Conservation (phyloP, 2,888 invertebrate species). For the Falcaria lacertinaria region DNA sequence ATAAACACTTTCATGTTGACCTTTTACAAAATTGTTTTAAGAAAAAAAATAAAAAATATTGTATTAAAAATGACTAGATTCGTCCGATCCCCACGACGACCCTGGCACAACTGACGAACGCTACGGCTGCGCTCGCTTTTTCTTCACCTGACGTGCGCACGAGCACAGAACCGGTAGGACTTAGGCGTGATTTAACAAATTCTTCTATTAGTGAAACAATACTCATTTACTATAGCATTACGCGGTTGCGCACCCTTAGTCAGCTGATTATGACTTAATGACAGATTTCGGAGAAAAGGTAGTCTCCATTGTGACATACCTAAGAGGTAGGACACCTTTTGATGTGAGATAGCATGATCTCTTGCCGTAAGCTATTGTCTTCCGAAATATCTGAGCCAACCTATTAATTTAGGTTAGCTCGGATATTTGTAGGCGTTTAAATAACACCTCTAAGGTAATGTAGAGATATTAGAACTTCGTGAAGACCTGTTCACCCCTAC, state of each 20-base stretch:
- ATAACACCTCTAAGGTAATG: too few species aligned
- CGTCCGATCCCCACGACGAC: conserved; percentile 68
- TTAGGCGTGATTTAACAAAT: conserved; percentile 64
- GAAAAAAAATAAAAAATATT: conserved; percentile 38
- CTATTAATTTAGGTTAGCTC: too few species aligned
- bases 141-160: conserved; percentile 62
- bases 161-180: conserved; percentile 67
- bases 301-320: neutral
- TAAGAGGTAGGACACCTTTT: too few species aligned
- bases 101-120: conserved; percentile 68
- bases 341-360: too few species aligned
- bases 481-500: too few species aligned
- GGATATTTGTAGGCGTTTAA: too few species aligned
- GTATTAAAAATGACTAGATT: conserved; percentile 69
- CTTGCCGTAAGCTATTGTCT: too few species aligned
- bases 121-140: conserved; percentile 67
- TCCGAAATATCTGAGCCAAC: too few species aligned
- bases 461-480: too few species aligned
- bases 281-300: conserved; percentile 6
- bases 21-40: conserved; percentile 44
- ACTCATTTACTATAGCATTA: conserved; percentile 40
- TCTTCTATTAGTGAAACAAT: conserved; percentile 59
- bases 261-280: conserved; percentile 31
- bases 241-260: conserved; percentile 33
- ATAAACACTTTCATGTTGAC: conserved; percentile 77